Percentiles rank a stretch among this genome's conserved stretches.
Conservation (phyloP, 2,113 vertebrate genomes). For the Oryzias melastigma region DNA sequence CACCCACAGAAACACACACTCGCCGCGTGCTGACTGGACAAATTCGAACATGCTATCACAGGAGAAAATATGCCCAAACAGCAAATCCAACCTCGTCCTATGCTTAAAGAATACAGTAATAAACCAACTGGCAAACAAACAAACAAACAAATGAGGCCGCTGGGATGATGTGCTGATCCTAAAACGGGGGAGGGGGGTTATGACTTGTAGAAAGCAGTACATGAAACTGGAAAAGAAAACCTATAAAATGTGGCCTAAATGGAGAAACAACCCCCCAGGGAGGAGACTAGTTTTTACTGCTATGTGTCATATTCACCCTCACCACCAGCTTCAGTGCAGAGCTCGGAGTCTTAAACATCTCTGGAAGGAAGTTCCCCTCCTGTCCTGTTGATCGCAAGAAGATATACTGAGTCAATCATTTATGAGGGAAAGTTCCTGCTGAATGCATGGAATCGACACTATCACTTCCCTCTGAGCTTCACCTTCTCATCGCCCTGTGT, state of each 20-base stretch:
- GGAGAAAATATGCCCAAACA: slow-evolving; percentile 76
- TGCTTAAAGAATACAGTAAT: slow-evolving; percentile 67
- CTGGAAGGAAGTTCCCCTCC: slow-evolving; percentile 26
- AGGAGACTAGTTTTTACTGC: neutral
- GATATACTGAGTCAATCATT: slow-evolving; percentile 56
- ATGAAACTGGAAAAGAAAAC: slow-evolving; percentile 20
- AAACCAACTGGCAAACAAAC: slow-evolving; percentile 72
- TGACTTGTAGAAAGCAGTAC: slow-evolving; percentile 14
- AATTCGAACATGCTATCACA: slow-evolving; percentile 80
- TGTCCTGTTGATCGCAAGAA: slow-evolving; percentile 33
- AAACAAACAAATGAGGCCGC: slow-evolving; percentile 63
- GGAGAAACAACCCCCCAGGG: slow-evolving; percentile 19
- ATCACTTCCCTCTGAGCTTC: slow-evolving; percentile 51
- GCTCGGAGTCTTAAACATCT: slow-evolving; percentile 18
- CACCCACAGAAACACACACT: slow-evolving; percentile 51
- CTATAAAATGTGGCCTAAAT: slow-evolving; percentile 15
- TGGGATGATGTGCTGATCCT: slow-evolving; percentile 57
- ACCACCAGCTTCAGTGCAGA: neutral
- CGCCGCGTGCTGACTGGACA: slow-evolving; percentile 79
- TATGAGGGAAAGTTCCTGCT: slow-evolving; percentile 59
- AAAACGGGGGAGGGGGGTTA: slow-evolving; percentile 1
- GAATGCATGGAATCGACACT: slow-evolving; percentile 48
- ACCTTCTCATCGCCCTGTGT: slow-evolving; percentile 34
- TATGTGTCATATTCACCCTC: neutral
- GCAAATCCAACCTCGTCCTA: slow-evolving; percentile 67